Base-by-base conservation (phyloP, 2,797 vertebrate genomes). In the Sebastes matsubarae region DNA sequence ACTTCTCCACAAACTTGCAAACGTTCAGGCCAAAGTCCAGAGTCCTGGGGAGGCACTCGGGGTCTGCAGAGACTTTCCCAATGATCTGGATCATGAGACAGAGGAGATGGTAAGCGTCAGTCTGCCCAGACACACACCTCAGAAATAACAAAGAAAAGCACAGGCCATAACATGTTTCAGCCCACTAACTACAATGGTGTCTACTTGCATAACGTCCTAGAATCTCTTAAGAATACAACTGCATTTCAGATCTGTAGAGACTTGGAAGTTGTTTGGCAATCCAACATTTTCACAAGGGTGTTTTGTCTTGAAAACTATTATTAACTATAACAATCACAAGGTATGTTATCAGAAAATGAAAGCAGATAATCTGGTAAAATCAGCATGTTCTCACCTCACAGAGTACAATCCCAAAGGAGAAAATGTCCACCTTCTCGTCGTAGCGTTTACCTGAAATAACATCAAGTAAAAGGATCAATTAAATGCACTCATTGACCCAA, bases 1-100 rank as follows among this genome's bases (percentile, higher is more conserved):
- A 99, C 91, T 99, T 99, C 92, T 99, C 97, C 93, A 97, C 96
- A 94, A 99, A 99, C 87, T 98, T 97, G 65, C 93, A 96, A 83
- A 99, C 97, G 27, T 98, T 98, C 86, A 99, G 96, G 76, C 98
- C 98, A 83, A 98, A 99, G 93, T 99, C 98, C 92, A 97, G 92
- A 79, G 96, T 98, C 88, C 98, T 97, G 58, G 98, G 98, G 55
- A 99, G 96, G 90, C 98, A 99, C 87, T 99, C 98, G 0, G 98
- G 98, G 89, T 99, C 98, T 7, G 98, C 98, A 32, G 97, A 97
- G 55, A 99, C 98, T 88, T 98, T 98, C 24, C 98, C 98, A 64
- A 99, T 99, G 87, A 99, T 99, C 98, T 99, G 82, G 38, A 83
- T 81, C 22, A 82, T 4, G 63, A 50, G 24, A 85, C 63, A 69